Conservation (phyloP, 2,113 vertebrate genomes). For the Psittacara wagleri region DNA sequence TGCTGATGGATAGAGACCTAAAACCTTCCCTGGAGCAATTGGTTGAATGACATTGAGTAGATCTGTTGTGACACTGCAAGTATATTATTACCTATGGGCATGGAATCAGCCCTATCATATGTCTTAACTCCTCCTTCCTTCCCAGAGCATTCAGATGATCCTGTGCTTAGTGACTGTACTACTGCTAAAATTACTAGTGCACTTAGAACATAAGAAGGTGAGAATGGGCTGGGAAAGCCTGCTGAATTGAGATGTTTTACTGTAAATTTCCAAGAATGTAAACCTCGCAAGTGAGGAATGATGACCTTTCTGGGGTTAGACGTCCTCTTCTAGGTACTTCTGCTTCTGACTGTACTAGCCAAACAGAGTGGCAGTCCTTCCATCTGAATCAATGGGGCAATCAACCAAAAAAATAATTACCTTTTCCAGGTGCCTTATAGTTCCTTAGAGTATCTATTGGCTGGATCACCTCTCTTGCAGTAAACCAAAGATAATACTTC, state of each 20-base stretch:
- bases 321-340: neutral
- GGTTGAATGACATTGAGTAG: neutral
- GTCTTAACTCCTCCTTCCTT: neutral
- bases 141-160: neutral
- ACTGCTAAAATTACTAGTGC: neutral
- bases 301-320: neutral
- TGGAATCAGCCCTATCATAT: neutral
- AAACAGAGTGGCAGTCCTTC: neutral
- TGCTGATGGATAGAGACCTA: conserved; percentile 36
- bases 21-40: conserved; percentile 41
- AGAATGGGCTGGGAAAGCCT: neutral
- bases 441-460: neutral
- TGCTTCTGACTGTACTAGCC: neutral
- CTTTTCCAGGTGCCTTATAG: neutral
- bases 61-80: conserved; percentile 30
- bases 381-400: neutral
- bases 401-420: neutral
- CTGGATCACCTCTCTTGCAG: neutral
- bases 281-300: neutral
- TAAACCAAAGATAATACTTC: neutral
- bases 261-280: neutral
- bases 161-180: neutral
- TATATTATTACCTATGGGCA: neutral
- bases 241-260: neutral
- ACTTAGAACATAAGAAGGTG: neutral